Evolutionary conservation across 1,140 invertebrate species (phyloP), one percentile per base, ranked within the genome.

Genomic region (Holotrichia oblita): DNA sequence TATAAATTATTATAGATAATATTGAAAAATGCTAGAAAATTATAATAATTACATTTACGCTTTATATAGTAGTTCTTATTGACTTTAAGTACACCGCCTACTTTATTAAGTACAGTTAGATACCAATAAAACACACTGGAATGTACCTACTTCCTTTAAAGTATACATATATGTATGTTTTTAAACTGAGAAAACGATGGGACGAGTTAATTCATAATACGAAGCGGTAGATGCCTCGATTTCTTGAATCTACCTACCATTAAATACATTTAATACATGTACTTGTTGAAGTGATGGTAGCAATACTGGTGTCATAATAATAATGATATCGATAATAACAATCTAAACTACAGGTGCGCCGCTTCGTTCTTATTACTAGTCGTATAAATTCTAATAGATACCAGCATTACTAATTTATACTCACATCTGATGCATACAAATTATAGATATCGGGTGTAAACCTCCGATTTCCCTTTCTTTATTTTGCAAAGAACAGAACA

Each of bases 341-440:
- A n/a, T 55, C 48, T 55, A 17, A 17, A 55, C n/a, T 2, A 55
- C n/a, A 55, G 48, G 17, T 14, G n/a, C 48, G 2, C 6, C n/a
- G 14, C 6, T 55, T 55, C 6, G 14, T 55, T 55, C 48, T 17
- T 55, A 55, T 55, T 55, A 17, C 48, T 55, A 55, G 48, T 34
- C 4, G 1, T 34, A 34, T 34, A 55, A 55, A 55, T 17, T 55
- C 48, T 17, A 55, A n/a, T 17, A 55, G 12, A 14, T 7, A 14
- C n/a, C n/a, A 55, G 48, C 48, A 55, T 55, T 17, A 55, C 48
- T 55, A 55, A 55, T 55, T 17, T 55, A 55, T 55, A 55, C 14
- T 14, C 48, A 55, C n/a, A 55, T 55, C 48, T 55, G 48, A 55
- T 55, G 48, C 48, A 17, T 55, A 17, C 48, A 55, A 55, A 55